Percentiles rank a stretch among this genome's conserved stretches.
Conservation (phyloP, 2,113 vertebrate genomes). For the Lota lota region DNA sequence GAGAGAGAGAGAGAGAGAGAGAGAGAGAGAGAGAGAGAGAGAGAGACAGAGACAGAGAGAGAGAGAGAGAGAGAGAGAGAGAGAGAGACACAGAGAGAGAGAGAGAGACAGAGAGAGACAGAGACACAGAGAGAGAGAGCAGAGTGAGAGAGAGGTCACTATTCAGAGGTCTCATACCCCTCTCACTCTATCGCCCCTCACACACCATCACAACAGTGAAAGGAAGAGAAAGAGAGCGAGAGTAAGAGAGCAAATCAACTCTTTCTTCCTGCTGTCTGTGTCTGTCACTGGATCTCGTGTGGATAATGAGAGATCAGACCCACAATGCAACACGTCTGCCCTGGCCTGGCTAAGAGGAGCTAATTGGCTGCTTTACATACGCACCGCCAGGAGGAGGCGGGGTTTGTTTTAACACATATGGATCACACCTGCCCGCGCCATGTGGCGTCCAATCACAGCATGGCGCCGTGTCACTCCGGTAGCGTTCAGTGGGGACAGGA, state of each 20-base stretch:
- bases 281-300: conserved; percentile 31
- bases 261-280: conserved; percentile 32
- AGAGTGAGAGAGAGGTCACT: conserved; percentile 28
- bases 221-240: conserved; percentile 27
- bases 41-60: too few relatives aligned
- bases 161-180: conserved; percentile 48
- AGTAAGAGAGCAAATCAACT: conserved; percentile 65
- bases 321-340: conserved; percentile 41
- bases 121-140: conserved; percentile 10
- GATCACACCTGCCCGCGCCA: background rate
- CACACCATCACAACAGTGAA: conserved; percentile 32
- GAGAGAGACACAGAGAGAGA: conserved; percentile 5
- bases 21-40: too few relatives aligned
- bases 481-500: too few relatives aligned
- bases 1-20: conserved; percentile 7
- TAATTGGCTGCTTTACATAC: conserved; percentile 43
- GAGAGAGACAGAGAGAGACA: conserved; percentile 2
- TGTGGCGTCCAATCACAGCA: too few relatives aligned
- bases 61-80: background rate
- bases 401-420: conserved; percentile 3
- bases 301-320: conserved; percentile 51
- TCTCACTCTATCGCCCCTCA: conserved; percentile 29
- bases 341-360: conserved; percentile 4
- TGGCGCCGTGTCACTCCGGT: too few relatives aligned
- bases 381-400: background rate